These are phyloP conservation scores for Cheilosia vulpina DNA, from an alignment of 2,888 invertebrate species.

Conservation along the genomic window DNA sequence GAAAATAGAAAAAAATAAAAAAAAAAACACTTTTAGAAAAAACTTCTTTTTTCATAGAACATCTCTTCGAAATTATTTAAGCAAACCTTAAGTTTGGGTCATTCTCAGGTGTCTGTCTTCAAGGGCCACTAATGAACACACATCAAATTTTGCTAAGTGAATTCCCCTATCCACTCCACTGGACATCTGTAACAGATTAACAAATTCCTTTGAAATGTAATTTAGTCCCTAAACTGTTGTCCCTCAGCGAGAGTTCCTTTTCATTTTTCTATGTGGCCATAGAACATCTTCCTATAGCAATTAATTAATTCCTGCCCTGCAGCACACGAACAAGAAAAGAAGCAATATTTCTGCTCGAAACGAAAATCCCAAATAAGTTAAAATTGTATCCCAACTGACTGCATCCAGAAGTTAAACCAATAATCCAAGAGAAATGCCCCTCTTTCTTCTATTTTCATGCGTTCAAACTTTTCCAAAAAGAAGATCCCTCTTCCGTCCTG, in stretches of 20 bases:
- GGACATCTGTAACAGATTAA: conserved; percentile 9
- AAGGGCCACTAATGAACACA: background rate
- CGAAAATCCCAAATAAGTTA: conserved; percentile 52
- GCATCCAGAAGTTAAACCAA: conserved; percentile 71
- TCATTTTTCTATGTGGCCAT: background rate
- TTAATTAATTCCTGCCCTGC: conserved; percentile 69
- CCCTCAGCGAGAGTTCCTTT: conserved; percentile 11
- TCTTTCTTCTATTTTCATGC: background rate
- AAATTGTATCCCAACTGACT: conserved; percentile 66
- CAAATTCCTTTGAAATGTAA: conserved; percentile 58
- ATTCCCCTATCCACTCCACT: background rate
- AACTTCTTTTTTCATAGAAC: too few relatives aligned
- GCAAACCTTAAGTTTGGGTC: background rate
- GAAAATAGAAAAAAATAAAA: too few relatives aligned
- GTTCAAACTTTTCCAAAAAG: conserved; percentile 29
- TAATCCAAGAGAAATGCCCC: conserved; percentile 35
- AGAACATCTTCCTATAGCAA: conserved; percentile 51
- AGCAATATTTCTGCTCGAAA: conserved; percentile 31
- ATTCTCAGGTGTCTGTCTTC: too few relatives aligned
- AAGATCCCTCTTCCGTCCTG: conserved; percentile 21
- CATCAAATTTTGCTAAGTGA: background rate
- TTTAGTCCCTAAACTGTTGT: conserved; percentile 51
- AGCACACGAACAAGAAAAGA: conserved; percentile 23
- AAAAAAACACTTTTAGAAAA: too few relatives aligned
- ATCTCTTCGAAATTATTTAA: too few relatives aligned